Percentiles rank a stretch among this genome's conserved stretches.
Conservation (phyloP, 2,113 vertebrate species). For the Xenopus borealis region DNA sequence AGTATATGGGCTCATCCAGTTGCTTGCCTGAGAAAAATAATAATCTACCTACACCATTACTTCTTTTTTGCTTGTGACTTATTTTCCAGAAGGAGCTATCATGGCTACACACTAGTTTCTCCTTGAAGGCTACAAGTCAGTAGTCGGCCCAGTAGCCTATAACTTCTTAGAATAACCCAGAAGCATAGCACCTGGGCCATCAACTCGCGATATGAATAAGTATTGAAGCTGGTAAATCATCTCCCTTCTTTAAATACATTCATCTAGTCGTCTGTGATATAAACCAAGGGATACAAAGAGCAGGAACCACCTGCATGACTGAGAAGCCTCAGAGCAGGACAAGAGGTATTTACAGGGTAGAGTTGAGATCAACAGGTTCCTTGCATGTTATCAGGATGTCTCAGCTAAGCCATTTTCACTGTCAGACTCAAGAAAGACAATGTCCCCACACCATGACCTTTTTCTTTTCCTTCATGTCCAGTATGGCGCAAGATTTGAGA, state of each 20-base stretch:
- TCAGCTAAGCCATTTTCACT: not conserved
- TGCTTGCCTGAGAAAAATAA: no score
- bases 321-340: not conserved
- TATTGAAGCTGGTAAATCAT: not conserved
- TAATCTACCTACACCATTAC: no score
- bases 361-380: not conserved
- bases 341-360: not conserved
- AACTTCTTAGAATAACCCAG: slow-evolving; percentile 1
- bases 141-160: no score
- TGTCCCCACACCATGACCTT: not conserved
- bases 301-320: no score
- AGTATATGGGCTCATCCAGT: no score
- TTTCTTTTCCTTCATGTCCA: not conserved
- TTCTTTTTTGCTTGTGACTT: no score
- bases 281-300: not conserved
- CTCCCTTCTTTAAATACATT: not conserved
- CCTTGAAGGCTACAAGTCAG: no score
- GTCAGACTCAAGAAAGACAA: not conserved
- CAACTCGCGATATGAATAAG: not conserved
- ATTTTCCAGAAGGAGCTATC: no score
- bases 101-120: no score
- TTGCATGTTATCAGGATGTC: not conserved
- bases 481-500: not conserved
- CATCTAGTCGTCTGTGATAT: not conserved
- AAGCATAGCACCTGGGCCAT: not conserved